A percentile compares a stretch with the other conserved stretches of the same genome.
These are phyloP conservation scores for Seira musarum DNA, from an alignment of 2,888 invertebrate species.

Conservation along the genomic window DNA sequence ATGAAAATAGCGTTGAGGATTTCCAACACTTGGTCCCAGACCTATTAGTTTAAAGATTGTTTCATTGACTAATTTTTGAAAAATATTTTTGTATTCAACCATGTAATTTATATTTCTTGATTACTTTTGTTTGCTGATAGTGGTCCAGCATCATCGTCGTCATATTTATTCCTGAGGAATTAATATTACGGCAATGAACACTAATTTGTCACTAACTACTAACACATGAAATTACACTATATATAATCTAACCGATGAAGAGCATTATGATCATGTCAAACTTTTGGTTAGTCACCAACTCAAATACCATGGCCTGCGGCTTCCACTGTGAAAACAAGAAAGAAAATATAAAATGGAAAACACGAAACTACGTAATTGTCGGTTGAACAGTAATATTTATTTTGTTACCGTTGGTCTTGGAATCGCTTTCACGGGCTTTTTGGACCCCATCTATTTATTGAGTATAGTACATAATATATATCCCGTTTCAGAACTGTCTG, in stretches of 20 bases:
- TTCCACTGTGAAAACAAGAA: slow-evolving; percentile 81
- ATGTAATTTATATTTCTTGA: too few species aligned
- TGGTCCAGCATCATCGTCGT: slow-evolving; percentile 98
- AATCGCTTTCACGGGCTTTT: slow-evolving; percentile 98
- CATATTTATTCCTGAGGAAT: slow-evolving; percentile 76
- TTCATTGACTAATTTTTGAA: not conserved
- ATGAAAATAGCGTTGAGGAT: slow-evolving; percentile 98
- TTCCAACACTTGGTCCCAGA: slow-evolving; percentile 80
- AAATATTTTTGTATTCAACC: not conserved
- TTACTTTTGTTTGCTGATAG: slow-evolving; percentile 85
- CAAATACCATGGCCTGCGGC: slow-evolving; percentile 96
- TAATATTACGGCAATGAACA: too few species aligned
- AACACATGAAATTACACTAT: too few species aligned
- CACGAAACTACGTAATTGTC: too few species aligned
- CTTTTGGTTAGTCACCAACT: slow-evolving; percentile 98
- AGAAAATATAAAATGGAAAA: too few species aligned
- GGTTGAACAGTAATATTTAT: slow-evolving; percentile 65
- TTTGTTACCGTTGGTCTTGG: slow-evolving; percentile 92
- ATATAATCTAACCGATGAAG: slow-evolving; percentile 98
- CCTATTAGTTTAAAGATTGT: slow-evolving; percentile 45
- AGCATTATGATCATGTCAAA: slow-evolving; percentile 99
- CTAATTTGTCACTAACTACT: too few species aligned
- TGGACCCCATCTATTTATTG: slow-evolving; percentile 98
- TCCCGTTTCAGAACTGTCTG: too few species aligned
- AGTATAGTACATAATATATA: too few species aligned